Evolutionary conservation across 2,113 vertebrate genomes (phyloP).

Genomic region (Aphyosemion australe): DNA sequence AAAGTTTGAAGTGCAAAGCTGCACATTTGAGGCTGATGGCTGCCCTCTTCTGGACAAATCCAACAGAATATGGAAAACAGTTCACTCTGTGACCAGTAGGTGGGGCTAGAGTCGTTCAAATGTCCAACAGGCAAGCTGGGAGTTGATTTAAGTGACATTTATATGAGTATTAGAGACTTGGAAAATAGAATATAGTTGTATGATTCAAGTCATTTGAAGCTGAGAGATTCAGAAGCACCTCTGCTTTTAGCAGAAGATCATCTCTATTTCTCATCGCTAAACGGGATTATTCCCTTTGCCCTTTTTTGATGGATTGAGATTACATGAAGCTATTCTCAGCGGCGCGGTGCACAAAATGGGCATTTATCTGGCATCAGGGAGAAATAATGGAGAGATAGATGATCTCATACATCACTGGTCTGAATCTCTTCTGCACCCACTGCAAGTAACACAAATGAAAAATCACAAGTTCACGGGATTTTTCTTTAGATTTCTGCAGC

Average conservation of each 20-base stretch:
- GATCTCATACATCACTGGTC: constrained; percentile 52
- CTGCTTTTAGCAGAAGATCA: constrained; percentile 33
- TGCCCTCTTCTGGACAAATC: constrained; percentile 74
- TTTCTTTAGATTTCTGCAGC: background rate
- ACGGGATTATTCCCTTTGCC: constrained; percentile 40
- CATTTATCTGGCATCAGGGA: constrained; percentile 52
- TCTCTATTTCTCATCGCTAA: constrained; percentile 42
- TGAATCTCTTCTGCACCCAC: constrained; percentile 1
- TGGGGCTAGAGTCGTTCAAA: constrained; percentile 52
- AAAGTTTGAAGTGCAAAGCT: constrained; percentile 2
- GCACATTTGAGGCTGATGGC: constrained; percentile 61
- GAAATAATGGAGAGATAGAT: constrained; percentile 39
- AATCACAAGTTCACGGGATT: background rate
- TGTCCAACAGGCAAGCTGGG: background rate
- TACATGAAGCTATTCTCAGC: constrained; percentile 43
- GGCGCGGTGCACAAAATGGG: constrained; percentile 30
- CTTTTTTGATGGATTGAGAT: constrained; percentile 53
- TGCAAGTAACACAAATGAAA: constrained; percentile 3
- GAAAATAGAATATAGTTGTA: constrained; percentile 20
- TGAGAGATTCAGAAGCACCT: constrained; percentile 21
- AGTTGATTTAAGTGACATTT: background rate
- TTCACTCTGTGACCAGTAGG: constrained; percentile 32
- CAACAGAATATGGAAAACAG: background rate
- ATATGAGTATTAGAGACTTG: background rate
- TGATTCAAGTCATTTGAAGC: constrained; percentile 20